Base-by-base conservation (phyloP, 1,140 invertebrate species). In the Zaprionus lachaisei region DNA sequence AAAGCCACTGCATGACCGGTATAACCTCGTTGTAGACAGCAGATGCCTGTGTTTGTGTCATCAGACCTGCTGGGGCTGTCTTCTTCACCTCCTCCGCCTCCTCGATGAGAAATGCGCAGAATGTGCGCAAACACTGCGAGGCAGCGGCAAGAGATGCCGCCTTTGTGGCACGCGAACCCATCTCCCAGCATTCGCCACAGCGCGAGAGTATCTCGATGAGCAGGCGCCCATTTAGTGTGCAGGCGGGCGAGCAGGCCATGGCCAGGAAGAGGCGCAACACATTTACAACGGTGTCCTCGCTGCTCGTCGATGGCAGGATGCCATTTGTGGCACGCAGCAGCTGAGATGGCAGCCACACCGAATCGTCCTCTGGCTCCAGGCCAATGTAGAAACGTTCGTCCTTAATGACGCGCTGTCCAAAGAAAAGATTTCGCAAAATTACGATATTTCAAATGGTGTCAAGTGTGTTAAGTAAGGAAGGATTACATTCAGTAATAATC, bases 361-460 rank as follows among this genome's bases (percentile, higher is more conserved):
- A 97, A 93, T 98, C 97, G 92, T 97, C 97, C 94, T 98, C 97
- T 4, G 96, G 96, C 93, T 98, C 97, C 80, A 97, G 96, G 7
- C 96, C 96, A n/a, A 97, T 96, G 84, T 98, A 97, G 91, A 98
- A 98, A 71, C 97, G 94, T 91, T 98, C 97, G 93, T 99, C 97
- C 76, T 97, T 95, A 28, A 99, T 94, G 80, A 98, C 96, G 95
- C 97, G 96, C 97, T 98, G 92, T 7, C 93, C n/a, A 37, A 5
- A 26, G 5, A 51, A 51, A 17, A 12, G n/a, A 22, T 58, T 14
- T 34, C 9, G 0, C 3, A 9, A 34, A 34, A 11, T 34, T 34
- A 34, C 11, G 2, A 9, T 11, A 11, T 34, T 34, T 34, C 31
- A 34, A 34, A 34, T 34, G 31, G 31, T 11, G 11, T 4, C 9